Evolutionary conservation across 2,113 vertebrate species (phyloP).

Genomic region (Eclectus roratus): DNA sequence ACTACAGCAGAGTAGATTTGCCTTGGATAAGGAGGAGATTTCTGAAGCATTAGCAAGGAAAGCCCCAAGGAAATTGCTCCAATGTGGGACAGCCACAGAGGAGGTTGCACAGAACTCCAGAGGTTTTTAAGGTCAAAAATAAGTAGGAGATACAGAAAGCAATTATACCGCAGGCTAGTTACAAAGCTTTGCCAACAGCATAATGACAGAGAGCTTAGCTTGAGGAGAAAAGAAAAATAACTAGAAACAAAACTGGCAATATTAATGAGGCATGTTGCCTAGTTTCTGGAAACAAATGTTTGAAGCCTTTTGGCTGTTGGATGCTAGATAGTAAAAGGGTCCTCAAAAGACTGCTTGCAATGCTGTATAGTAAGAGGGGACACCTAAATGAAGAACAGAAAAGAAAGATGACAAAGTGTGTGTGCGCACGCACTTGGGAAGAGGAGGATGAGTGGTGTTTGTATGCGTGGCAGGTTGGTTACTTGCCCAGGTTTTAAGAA

Average conservation of each 20-base stretch:
- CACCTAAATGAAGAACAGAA: background rate
- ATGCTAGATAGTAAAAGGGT: background rate
- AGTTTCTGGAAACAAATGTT: background rate
- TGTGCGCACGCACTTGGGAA: background rate
- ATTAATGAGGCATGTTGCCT: background rate
- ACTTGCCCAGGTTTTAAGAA: background rate
- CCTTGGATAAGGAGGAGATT: background rate
- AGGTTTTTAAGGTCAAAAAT: slow-evolving; percentile 23
- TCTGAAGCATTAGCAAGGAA: background rate
- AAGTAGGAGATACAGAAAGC: background rate
- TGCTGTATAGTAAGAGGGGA: background rate
- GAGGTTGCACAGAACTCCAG: background rate
- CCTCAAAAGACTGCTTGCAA: background rate
- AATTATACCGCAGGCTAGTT: background rate
- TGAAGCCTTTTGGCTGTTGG: background rate
- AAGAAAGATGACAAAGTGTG: background rate
- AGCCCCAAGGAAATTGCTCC: background rate
- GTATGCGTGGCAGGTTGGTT: background rate
- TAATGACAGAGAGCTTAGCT: background rate
- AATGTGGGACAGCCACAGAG: background rate
- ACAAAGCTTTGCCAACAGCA: slow-evolving; percentile 6
- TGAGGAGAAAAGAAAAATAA: background rate
- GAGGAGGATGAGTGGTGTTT: background rate
- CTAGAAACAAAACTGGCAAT: slow-evolving; percentile 43
- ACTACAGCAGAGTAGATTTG: background rate